phyloP scores from a whole-genome alignment of 2,888 invertebrate species.

The Pomacea canaliculata region DNA sequence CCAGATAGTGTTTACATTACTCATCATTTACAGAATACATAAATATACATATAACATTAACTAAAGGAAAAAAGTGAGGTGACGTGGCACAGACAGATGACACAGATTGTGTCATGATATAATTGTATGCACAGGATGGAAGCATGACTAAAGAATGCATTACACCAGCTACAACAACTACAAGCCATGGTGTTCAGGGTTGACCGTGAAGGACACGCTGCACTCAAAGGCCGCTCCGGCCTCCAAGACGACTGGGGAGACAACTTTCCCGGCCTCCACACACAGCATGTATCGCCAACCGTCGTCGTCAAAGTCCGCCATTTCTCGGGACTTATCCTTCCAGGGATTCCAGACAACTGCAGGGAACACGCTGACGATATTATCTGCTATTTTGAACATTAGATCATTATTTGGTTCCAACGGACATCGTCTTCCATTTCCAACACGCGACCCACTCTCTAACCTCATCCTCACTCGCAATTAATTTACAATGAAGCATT shows the following conservation, averaged over 20 bases:
- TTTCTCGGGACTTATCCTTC: slow-evolving; percentile 91
- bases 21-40: too few species aligned
- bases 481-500: too few species aligned
- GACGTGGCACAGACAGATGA: too few species aligned
- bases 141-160: too few species aligned
- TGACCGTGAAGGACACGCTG: slow-evolving; percentile 42
- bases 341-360: slow-evolving; percentile 97
- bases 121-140: too few species aligned
- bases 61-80: too few species aligned
- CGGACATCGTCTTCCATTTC: not conserved
- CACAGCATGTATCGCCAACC: slow-evolving; percentile 97
- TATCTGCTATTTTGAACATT: not conserved
- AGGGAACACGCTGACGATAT: not conserved
- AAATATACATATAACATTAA: too few species aligned
- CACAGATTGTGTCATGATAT: too few species aligned
- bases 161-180: not conserved
- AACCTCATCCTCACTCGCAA: too few species aligned
- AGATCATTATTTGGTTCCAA: not conserved
- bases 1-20: too few species aligned
- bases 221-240: slow-evolving; percentile 41
- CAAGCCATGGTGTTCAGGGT: not conserved
- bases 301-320: slow-evolving; percentile 95
- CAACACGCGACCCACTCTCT: too few species aligned
- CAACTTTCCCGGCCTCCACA: slow-evolving; percentile 84
- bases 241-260: slow-evolving; percentile 36